Evolutionary conservation across 2,888 invertebrate species (phyloP), one percentile per base, ranked within the genome.

Genomic region (Cerastis leucographa): DNA sequence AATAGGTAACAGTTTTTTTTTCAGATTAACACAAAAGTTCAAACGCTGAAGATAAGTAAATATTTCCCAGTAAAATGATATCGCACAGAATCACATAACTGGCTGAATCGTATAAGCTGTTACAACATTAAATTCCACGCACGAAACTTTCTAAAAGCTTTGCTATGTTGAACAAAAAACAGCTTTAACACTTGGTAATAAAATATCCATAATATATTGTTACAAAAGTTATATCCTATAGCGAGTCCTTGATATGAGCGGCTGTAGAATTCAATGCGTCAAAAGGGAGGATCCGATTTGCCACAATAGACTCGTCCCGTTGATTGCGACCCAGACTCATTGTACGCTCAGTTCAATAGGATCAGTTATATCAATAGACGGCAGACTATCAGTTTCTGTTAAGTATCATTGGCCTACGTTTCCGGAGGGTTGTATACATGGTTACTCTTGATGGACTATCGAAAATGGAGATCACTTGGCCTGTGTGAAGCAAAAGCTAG

Each of bases 291-390:
- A 87, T 89, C 84, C 85, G 88, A 88, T 86, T 89, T 88, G 86
- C 88, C 89, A 94, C 94, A 94, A 95, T 93, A 83, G 93, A 83
- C 86, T 91, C 92, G 91, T 92, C 91, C 85, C 83, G 88, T 90
- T 93, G 93, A 94, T 94, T 93, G 91, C 87, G 89, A 88, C 88
- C 90, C 90, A 89, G 88, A 91, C 90, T 91, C 90, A 93, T 93
- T 93, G 93, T 93, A 85, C 83, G 82, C 86, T 87, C 86, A 88
- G 85, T 82, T 92, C 90, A 92, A 92, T 93, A 89, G 90, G 76
- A 83, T 78, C 83, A 86, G 88, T 89, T 87, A 89, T 88, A 87
- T 87, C 86, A 81, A 89, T 88, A 79, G 80, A 75, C 78, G 76
- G 44, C 70, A 69, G 81, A 83, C 87, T 87, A 89, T 88, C 87